Conservation (phyloP, 92 coral and sea anemone genomes). For the Zoanthus solanderi region DNA sequence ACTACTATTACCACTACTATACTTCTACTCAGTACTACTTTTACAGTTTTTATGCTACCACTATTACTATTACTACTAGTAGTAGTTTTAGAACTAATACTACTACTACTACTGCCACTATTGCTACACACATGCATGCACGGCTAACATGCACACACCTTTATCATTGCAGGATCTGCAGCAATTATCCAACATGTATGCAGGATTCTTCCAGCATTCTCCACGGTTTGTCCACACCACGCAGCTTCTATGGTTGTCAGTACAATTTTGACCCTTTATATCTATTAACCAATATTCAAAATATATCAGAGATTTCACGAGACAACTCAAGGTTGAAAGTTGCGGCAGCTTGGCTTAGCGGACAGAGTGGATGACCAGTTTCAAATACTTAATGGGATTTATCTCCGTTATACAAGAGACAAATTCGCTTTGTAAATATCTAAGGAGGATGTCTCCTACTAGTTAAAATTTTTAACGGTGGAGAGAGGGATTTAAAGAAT, state of each 20-base stretch:
- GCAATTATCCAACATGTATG: conserved; percentile 27
- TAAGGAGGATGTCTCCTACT: no score
- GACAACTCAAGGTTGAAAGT: not conserved
- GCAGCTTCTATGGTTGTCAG: conserved; percentile 6
- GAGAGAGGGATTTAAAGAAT: no score
- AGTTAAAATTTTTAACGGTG: no score
- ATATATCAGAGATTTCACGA: not conserved
- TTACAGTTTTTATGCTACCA: not conserved
- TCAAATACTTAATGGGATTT: no score
- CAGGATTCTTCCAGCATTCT: conserved; percentile 34
- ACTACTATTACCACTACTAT: not conserved
- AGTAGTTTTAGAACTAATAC: not conserved
- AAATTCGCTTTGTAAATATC: no score
- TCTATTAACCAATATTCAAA: not conserved
- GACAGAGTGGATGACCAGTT: no score
- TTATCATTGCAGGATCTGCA: conserved; percentile 11
- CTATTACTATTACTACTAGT: not conserved
- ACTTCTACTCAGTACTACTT: not conserved
- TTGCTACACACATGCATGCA: not conserved
- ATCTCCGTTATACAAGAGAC: no score
- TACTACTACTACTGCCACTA: not conserved
- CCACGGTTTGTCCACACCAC: conserved; percentile 1
- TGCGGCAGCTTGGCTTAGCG: no score
- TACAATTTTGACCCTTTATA: conserved; percentile 11
- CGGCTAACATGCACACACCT: not conserved